A percentile compares a stretch with the other conserved stretches of the same genome.
Conservation (phyloP, 2,113 vertebrate genomes). For the Chaetops frenatus region DNA sequence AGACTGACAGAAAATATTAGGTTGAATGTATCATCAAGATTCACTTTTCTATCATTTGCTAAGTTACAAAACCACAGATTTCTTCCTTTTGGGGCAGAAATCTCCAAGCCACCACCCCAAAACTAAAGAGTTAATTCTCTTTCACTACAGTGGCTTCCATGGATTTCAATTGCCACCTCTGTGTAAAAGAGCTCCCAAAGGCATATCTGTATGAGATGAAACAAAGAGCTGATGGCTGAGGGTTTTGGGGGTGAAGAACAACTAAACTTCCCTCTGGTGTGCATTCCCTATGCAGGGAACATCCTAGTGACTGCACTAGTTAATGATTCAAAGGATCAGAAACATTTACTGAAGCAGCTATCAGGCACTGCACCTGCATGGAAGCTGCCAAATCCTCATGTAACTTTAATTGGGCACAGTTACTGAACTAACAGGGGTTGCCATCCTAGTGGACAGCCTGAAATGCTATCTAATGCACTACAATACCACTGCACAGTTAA, state of each 20-base stretch:
- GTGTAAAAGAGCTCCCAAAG: neutral
- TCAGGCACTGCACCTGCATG: neutral
- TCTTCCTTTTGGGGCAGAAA: neutral
- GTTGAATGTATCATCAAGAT: neutral
- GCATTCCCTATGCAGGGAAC: neutral
- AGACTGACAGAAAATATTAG: neutral
- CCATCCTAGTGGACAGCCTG: neutral
- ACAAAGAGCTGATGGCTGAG: neutral
- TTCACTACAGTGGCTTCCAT: neutral
- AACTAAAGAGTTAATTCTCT: neutral
- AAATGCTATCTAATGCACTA: constrained; percentile 15
- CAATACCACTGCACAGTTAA: neutral
- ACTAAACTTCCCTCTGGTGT: neutral
- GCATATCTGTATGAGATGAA: neutral
- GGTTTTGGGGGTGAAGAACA: neutral
- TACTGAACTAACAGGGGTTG: constrained; percentile 5
- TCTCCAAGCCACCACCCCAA: neutral
- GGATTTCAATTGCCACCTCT: neutral
- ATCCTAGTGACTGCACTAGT: neutral
- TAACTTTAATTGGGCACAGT: constrained; percentile 5
- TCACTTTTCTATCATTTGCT: neutral
- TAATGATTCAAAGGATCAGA: neutral
- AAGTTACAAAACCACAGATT: neutral
- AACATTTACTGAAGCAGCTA: neutral
- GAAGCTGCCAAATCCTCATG: constrained; percentile 23